Conservation (phyloP, 2,888 invertebrate species). For the Caenorhabditis angaria region DNA sequence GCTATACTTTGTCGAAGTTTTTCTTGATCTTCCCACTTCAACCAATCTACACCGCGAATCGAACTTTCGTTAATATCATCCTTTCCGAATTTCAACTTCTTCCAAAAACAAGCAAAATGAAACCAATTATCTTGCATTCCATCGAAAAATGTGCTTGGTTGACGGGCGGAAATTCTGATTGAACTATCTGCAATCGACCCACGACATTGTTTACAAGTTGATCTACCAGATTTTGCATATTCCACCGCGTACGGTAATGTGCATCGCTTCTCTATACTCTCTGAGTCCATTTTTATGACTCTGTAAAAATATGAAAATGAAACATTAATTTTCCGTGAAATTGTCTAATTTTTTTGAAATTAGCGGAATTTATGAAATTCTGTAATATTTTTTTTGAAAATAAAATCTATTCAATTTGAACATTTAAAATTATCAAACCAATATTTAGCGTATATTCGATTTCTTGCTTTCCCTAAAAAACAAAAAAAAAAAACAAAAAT, state of each 20-base stretch:
- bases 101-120: conserved; percentile 75
- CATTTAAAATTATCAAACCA: too few species aligned
- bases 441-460: too few species aligned
- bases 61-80: conserved; percentile 69
- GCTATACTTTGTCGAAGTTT: conserved; percentile 7
- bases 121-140: conserved; percentile 70
- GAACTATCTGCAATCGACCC: conserved; percentile 28
- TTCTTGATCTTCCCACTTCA: conserved; percentile 74
- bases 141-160: conserved; percentile 60
- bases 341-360: too few species aligned
- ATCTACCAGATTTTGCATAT: conserved; percentile 56
- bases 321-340: too few species aligned
- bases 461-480: too few species aligned
- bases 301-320: conserved; percentile 4
- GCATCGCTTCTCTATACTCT: conserved; percentile 9
- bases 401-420: too few species aligned
- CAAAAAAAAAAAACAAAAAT: too few species aligned
- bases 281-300: conserved; percentile 5
- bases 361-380: too few species aligned
- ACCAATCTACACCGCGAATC: conserved; percentile 73
- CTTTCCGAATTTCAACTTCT: conserved; percentile 49
- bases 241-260: conserved; percentile 59
- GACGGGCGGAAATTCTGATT: conserved; percentile 57
- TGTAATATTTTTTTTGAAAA: too few species aligned
- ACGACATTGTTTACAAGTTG: conserved; percentile 65